phyloP scores from a whole-genome alignment of 2,113 vertebrate genomes.

The Zeus faber region DNA sequence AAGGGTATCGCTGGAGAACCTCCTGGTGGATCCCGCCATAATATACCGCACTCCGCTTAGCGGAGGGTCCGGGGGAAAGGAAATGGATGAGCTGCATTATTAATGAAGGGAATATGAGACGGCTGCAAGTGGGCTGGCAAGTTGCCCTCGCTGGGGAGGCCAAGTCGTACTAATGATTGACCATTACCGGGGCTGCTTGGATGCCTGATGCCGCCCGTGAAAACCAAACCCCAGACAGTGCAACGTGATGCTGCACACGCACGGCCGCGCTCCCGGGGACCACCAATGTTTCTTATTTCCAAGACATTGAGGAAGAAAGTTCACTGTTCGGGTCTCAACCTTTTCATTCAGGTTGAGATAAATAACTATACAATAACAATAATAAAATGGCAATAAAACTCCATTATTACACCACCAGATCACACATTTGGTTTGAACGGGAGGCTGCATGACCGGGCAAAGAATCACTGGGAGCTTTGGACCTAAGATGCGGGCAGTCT shows the following conservation, averaged over 20 bases:
- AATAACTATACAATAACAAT: too few species aligned
- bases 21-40: slow-evolving; percentile 32
- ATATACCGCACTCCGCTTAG: slow-evolving; percentile 25
- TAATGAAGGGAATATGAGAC: slow-evolving; percentile 68
- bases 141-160: slow-evolving; percentile 42
- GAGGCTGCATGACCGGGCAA: too few species aligned
- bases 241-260: slow-evolving; percentile 36
- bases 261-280: too few species aligned
- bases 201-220: not conserved
- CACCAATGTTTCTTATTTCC: too few species aligned
- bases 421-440: too few species aligned
- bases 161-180: slow-evolving; percentile 57
- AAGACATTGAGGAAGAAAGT: too few species aligned
- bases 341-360: too few species aligned
- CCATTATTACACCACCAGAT: too few species aligned
- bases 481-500: too few species aligned
- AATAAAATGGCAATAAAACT: too few species aligned
- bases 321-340: too few species aligned
- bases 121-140: slow-evolving; percentile 34
- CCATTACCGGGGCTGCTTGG: slow-evolving; percentile 30
- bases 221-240: slow-evolving; percentile 34
- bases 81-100: slow-evolving; percentile 70
- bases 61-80: slow-evolving; percentile 14
- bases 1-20: slow-evolving; percentile 29
- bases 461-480: too few species aligned